Evolutionary conservation across 2,113 vertebrate species (phyloP).

Genomic region (Hoplias malabaricus): DNA sequence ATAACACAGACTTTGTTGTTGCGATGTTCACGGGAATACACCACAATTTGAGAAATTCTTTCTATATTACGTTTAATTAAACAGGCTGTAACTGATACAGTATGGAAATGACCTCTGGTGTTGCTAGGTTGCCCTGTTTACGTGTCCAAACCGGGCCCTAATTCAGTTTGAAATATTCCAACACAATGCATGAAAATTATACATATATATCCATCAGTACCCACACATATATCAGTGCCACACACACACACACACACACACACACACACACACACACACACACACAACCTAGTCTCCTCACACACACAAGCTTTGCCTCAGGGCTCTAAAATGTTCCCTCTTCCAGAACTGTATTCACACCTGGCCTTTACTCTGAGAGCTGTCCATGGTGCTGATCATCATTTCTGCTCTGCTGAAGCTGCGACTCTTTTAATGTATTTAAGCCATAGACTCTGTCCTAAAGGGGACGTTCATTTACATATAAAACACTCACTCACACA

Average conservation of each 20-base stretch:
- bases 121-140: no score
- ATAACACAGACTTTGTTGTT: no score
- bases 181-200: no score
- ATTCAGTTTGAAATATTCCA: no score
- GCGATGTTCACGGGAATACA: no score
- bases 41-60: no score
- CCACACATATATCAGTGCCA: not conserved
- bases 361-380: not conserved
- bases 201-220: not conserved
- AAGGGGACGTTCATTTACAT: not conserved
- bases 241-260: not conserved
- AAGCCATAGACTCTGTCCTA: not conserved
- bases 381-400: slow-evolving; percentile 13
- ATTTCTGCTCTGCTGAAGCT: not conserved
- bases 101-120: no score
- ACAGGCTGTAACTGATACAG: no score
- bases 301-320: not conserved
- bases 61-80: no score
- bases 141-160: no score
- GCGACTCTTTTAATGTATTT: not conserved
- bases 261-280: not conserved
- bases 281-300: not conserved
- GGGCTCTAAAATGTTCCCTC: not conserved
- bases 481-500: no score
- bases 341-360: not conserved